A percentile compares a stretch with the other conserved stretches of the same genome.
phyloP scores from a whole-genome alignment of 2,113 vertebrate genomes.

The Stigmatopora nigra region DNA sequence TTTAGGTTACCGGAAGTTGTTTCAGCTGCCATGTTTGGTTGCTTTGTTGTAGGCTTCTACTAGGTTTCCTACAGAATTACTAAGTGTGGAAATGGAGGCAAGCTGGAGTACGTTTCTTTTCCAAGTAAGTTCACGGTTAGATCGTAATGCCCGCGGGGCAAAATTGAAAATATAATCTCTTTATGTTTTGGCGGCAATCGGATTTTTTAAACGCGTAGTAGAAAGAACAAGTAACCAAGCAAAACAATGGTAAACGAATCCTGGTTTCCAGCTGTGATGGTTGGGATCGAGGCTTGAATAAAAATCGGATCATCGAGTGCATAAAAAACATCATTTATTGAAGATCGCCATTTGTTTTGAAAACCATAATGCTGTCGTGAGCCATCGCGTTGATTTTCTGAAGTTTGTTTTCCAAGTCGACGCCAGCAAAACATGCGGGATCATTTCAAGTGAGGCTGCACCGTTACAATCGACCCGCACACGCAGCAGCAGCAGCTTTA shows the following conservation, averaged over 20 bases:
- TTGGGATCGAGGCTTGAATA: constrained; percentile 67
- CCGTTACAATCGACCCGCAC: constrained; percentile 61
- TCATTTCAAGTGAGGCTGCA: constrained; percentile 53
- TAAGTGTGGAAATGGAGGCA: constrained; percentile 82
- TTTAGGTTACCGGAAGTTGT: constrained; percentile 82
- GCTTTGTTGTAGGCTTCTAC: constrained; percentile 87
- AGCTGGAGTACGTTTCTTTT: constrained; percentile 89
- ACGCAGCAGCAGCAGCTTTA: background rate
- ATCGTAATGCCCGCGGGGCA: constrained; percentile 1
- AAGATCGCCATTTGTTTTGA: background rate
- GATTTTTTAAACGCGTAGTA: constrained; percentile 47
- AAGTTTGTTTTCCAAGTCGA: constrained; percentile 57
- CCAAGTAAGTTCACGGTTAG: constrained; percentile 72
- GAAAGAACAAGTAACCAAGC: constrained; percentile 61
- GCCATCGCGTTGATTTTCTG: constrained; percentile 19
- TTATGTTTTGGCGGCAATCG: constrained; percentile 22
- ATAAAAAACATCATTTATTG: constrained; percentile 21
- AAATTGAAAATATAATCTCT: background rate
- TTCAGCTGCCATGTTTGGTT: constrained; percentile 86
- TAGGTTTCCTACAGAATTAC: constrained; percentile 74
- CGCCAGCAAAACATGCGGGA: constrained; percentile 56
- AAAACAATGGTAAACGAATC: constrained; percentile 73
- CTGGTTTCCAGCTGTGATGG: constrained; percentile 77
- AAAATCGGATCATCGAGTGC: constrained; percentile 38
- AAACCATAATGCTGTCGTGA: background rate